phyloP scores from a whole-genome alignment of 2,888 invertebrate species.

The Ormyrus pomaceus region DNA sequence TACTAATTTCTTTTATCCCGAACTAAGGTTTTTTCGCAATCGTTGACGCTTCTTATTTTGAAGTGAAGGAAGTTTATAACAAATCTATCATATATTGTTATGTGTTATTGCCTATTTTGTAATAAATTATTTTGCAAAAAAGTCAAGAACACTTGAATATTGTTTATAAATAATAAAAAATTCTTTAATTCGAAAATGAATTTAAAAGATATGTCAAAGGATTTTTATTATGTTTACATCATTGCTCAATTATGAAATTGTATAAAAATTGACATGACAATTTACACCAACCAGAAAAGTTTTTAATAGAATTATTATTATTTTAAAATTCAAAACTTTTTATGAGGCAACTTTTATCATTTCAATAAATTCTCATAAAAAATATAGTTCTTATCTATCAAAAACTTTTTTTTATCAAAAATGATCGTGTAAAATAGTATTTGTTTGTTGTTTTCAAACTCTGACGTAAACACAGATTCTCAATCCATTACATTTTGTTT shows the following conservation, averaged over 20 bases:
- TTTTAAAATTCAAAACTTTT: too few relatives aligned
- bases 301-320: too few relatives aligned
- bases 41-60: constrained; percentile 29
- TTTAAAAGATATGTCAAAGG: neutral
- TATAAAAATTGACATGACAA: neutral
- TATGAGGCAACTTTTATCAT: neutral
- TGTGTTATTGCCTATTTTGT: too few relatives aligned
- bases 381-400: constrained; percentile 2
- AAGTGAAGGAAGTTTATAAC: constrained; percentile 3
- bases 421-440: constrained; percentile 17
- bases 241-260: constrained; percentile 1
- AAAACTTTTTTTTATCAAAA: constrained; percentile 13
- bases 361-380: constrained; percentile 18
- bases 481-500: neutral
- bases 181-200: neutral
- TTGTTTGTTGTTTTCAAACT: neutral
- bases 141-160: too few relatives aligned
- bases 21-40: constrained; percentile 1
- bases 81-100: too few relatives aligned
- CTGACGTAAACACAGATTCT: neutral
- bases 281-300: too few relatives aligned
- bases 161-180: neutral
- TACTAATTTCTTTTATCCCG: neutral
- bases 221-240: constrained; percentile 7
- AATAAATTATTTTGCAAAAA: too few relatives aligned